These are phyloP conservation scores for Rallus limicola DNA, from an alignment of 2,113 vertebrate genomes.

Conservation along the genomic window DNA sequence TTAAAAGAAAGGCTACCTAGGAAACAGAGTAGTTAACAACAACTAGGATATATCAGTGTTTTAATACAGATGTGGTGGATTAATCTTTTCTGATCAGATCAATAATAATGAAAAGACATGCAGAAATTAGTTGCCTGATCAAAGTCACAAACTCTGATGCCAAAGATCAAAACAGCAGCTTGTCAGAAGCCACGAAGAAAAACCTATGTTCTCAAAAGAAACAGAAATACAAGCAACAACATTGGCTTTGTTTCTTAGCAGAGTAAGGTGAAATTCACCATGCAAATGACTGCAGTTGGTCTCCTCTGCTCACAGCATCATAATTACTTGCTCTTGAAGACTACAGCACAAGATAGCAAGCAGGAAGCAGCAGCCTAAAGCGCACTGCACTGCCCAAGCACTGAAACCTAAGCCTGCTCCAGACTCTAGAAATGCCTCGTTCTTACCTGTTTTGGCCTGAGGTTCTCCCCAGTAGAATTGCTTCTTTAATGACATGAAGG, in stretches of 20 bases:
- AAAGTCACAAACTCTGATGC: not conserved
- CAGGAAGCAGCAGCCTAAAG: not conserved
- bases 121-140: not conserved
- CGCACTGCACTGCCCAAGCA: not conserved
- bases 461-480: not conserved
- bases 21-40: not conserved
- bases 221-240: not conserved
- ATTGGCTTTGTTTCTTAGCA: not conserved
- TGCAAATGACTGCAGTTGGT: not conserved
- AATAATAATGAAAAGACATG: not conserved
- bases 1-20: not conserved
- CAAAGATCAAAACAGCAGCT: not conserved
- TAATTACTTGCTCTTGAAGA: not conserved
- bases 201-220: not conserved
- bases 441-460: rapidly evolving
- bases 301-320: not conserved
- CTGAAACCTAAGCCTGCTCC: not conserved
- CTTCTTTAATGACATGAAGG: not conserved
- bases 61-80: not conserved
- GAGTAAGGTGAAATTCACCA: not conserved
- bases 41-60: not conserved
- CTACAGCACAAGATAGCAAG: not conserved
- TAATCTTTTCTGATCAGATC: not conserved
- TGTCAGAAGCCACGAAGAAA: not conserved
- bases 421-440: not conserved